Conservation (phyloP, 53 echinoderm and acorn worm genomes). For the Crossaster papposus region DNA sequence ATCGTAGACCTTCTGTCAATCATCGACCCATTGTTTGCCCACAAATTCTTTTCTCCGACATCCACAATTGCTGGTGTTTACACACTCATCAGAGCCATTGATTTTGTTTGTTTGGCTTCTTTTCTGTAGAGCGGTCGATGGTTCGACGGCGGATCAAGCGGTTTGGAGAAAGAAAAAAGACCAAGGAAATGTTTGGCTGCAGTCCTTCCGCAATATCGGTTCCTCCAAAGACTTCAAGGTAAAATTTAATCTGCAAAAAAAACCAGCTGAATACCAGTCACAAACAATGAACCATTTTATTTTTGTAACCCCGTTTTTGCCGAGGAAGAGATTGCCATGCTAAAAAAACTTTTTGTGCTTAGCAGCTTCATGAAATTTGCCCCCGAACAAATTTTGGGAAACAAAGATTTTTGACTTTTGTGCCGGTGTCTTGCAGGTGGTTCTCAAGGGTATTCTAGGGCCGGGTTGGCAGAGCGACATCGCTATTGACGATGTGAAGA, state of each 20-base stretch:
- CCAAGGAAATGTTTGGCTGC: conserved; percentile 76
- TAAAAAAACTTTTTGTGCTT: too few relatives aligned
- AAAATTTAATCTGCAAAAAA: neutral
- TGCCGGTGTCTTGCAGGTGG: conserved; percentile 44
- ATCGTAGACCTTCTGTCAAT: too few relatives aligned
- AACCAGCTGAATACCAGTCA: too few relatives aligned
- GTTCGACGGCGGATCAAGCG: conserved; percentile 16
- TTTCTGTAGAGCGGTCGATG: neutral
- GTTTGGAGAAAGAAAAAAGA: conserved; percentile 53
- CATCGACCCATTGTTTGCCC: too few relatives aligned
- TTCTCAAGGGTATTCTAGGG: conserved; percentile 77
- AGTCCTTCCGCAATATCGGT: conserved; percentile 48
- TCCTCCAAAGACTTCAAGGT: conserved; percentile 46
- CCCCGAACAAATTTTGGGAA: too few relatives aligned
- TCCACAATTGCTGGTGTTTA: too few relatives aligned
- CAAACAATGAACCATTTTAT: too few relatives aligned
- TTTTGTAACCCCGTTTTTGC: too few relatives aligned
- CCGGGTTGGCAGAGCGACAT: conserved; percentile 74
- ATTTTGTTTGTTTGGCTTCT: neutral
- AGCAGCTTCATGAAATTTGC: too few relatives aligned
- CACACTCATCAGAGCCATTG: neutral
- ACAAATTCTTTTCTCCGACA: too few relatives aligned
- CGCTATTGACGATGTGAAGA: conserved; percentile 84
- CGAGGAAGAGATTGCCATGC: too few relatives aligned
- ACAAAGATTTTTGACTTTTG: neutral